phyloP scores from a whole-genome alignment of 1,140 invertebrate genomes.

The Leptinotarsa undecemlineata region DNA sequence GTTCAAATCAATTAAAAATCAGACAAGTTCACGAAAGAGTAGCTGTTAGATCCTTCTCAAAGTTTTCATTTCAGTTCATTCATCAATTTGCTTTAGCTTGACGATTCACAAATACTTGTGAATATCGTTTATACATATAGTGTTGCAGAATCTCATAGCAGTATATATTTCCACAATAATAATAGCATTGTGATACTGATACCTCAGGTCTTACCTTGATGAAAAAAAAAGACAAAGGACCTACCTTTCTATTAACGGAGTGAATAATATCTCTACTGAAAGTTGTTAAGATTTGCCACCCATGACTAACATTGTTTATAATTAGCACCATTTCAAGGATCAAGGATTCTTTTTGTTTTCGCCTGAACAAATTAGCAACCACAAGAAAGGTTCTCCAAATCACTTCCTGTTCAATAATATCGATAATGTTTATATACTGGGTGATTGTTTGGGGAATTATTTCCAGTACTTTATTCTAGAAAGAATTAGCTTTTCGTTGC shows the following conservation, averaged over 20 bases:
- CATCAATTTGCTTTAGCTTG: too few relatives aligned
- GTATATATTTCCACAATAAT: not conserved
- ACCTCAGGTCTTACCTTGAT: not conserved
- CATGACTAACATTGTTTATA: constrained; percentile 17
- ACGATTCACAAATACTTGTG: too few relatives aligned
- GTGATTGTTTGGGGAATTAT: too few relatives aligned
- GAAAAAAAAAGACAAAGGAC: constrained; percentile 15
- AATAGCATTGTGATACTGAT: not conserved
- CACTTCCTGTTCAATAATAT: not conserved
- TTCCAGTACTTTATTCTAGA: too few relatives aligned
- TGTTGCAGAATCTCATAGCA: not conserved
- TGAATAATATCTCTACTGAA: constrained; percentile 15
- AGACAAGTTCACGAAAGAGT: too few relatives aligned
- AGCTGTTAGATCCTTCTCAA: too few relatives aligned
- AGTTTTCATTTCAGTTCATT: too few relatives aligned
- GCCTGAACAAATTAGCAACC: not conserved
- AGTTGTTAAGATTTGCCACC: constrained; percentile 9
- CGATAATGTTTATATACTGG: too few relatives aligned
- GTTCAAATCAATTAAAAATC: too few relatives aligned
- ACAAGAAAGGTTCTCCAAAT: not conserved
- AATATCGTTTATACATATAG: not conserved
- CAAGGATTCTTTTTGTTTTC: constrained; percentile 22
- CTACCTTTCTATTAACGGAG: constrained; percentile 7
- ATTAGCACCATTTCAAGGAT: constrained; percentile 28
- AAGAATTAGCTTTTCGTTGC: too few relatives aligned